Evolutionary conservation across 2,113 vertebrate genomes (phyloP).

Genomic region (Argyrosomus japonicus): DNA sequence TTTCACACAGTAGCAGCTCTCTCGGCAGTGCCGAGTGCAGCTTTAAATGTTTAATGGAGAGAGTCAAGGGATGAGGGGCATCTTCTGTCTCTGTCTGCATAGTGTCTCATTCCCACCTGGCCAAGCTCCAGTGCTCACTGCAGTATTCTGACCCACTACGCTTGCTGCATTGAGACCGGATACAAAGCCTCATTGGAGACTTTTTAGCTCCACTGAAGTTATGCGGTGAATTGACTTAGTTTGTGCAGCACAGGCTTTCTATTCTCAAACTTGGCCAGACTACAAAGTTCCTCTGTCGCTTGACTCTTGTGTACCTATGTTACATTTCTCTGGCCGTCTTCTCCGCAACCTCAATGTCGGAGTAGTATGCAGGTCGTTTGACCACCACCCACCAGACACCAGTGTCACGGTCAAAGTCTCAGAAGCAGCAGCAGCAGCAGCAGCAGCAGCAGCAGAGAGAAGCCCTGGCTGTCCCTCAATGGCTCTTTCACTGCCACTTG

Average conservation of each 20-base stretch:
- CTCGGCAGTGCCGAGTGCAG: slow-evolving; percentile 55
- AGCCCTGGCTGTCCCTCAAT: slow-evolving; percentile 72
- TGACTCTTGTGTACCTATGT: slow-evolving; percentile 26
- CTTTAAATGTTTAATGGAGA: slow-evolving; percentile 81
- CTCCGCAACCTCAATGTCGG: slow-evolving; percentile 18
- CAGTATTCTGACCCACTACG: slow-evolving; percentile 59
- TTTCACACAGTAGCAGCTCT: slow-evolving; percentile 50
- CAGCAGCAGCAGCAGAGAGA: slow-evolving; percentile 47
- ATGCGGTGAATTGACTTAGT: slow-evolving; percentile 42
- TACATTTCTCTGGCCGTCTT: slow-evolving; percentile 18
- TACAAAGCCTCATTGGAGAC: slow-evolving; percentile 50
- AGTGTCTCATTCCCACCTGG: slow-evolving; percentile 78
- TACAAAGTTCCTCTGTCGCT: slow-evolving; percentile 34
- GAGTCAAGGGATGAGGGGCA: slow-evolving; percentile 66
- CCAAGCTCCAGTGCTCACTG: slow-evolving; percentile 79
- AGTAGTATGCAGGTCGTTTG: slow-evolving; percentile 40
- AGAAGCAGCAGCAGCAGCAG: slow-evolving; percentile 29
- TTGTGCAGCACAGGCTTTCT: slow-evolving; percentile 34
- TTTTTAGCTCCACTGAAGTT: slow-evolving; percentile 37
- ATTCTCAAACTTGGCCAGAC: slow-evolving; percentile 24
- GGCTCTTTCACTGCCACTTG: slow-evolving; percentile 76
- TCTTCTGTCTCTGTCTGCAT: slow-evolving; percentile 60
- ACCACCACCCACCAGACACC: slow-evolving; percentile 64
- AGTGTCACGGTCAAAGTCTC: slow-evolving; percentile 65
- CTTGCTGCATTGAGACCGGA: slow-evolving; percentile 59